Conservation (phyloP, 2,113 vertebrate genomes). For the Tricholaema leucomelas region DNA sequence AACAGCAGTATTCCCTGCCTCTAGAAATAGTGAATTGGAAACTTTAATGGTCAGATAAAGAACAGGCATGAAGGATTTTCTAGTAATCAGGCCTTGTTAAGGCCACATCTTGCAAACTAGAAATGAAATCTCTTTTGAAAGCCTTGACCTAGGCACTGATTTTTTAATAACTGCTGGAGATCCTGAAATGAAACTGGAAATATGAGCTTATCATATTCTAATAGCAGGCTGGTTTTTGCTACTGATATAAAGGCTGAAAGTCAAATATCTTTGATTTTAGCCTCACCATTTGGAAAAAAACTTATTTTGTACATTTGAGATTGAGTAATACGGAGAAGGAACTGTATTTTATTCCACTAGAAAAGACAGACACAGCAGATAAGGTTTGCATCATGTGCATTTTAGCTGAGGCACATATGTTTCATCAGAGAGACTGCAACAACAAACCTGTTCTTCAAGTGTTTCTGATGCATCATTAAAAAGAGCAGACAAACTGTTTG, state of each 20-base stretch:
- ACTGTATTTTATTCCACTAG: background rate
- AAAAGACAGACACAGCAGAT: background rate
- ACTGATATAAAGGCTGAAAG: background rate
- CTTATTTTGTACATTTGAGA: background rate
- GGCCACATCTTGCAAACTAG: background rate
- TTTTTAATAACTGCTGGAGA: background rate
- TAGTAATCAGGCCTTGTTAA: background rate
- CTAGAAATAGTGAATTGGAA: background rate
- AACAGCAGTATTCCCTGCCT: background rate
- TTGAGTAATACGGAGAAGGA: background rate
- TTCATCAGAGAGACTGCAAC: background rate
- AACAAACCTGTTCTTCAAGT: conserved; percentile 1
- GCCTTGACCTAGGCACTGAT: background rate
- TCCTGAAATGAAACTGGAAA: background rate
- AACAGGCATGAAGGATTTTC: background rate
- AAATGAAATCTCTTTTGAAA: background rate
- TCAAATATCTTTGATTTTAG: background rate
- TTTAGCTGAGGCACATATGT: background rate
- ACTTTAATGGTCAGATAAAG: background rate
- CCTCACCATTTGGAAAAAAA: background rate
- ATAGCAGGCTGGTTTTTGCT: background rate
- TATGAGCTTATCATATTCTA: background rate
- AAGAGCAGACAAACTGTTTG: background rate
- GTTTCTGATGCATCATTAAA: conserved; percentile 5
- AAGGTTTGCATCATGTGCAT: background rate